Evolutionary conservation across 2,797 vertebrate genomes (phyloP).

Genomic region (Amazonetta brasiliensis): DNA sequence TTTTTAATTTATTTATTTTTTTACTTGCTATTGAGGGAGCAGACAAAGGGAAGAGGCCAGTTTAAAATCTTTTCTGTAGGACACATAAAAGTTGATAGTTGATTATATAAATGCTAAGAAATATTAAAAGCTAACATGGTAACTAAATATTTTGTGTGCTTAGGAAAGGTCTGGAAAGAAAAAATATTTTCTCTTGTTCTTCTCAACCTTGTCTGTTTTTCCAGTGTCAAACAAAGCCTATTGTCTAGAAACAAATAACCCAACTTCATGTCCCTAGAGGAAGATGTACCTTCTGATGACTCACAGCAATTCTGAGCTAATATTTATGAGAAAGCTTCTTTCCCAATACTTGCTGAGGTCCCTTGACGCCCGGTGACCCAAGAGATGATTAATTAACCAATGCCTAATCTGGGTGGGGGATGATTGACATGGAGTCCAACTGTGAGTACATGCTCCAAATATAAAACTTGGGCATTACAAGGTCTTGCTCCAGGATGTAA

Average conservation of each 20-base stretch:
- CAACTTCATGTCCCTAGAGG: not conserved
- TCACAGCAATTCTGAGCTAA: not conserved
- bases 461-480: not conserved
- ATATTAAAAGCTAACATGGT: not conserved
- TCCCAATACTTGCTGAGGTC: not conserved
- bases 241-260: not conserved
- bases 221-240: not conserved
- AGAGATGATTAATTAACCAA: not conserved
- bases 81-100: not conserved
- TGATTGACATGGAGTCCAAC: not conserved
- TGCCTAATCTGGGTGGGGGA: not conserved
- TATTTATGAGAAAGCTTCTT: not conserved
- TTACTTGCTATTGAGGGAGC: not conserved
- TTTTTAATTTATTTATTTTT: not conserved
- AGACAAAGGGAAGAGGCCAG: not conserved
- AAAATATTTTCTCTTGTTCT: not conserved
- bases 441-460: not conserved
- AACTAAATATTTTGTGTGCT: not conserved
- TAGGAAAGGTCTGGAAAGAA: not conserved
- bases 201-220: not conserved
- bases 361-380: not conserved
- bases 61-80: not conserved
- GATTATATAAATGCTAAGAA: accelerated
- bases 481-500: not conserved
- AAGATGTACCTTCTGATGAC: conserved; percentile 1